A percentile compares a stretch with the other conserved stretches of the same genome.
phyloP scores from a whole-genome alignment of 2,797 vertebrate genomes.

The Hirundo rustica region DNA sequence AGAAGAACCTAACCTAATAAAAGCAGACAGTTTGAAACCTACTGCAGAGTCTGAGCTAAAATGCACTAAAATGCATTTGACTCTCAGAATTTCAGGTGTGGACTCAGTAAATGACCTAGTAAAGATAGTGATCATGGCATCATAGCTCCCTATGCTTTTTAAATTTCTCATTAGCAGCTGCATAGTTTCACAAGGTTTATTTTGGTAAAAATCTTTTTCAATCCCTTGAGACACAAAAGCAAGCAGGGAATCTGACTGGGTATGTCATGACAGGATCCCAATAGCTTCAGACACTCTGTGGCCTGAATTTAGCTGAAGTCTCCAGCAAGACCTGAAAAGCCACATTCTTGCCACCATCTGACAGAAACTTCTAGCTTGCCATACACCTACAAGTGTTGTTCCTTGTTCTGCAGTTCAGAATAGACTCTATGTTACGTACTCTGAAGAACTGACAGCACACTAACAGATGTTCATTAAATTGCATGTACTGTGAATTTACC shows the following conservation, averaged over 20 bases:
- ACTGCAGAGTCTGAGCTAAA: background rate
- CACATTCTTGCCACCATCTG: slow-evolving; percentile 43
- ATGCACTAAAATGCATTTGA: background rate
- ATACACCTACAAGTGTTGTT: slow-evolving; percentile 21
- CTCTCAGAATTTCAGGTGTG: background rate
- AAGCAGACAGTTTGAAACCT: background rate
- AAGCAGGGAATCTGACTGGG: slow-evolving; percentile 16
- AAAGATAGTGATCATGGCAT: slow-evolving; percentile 26
- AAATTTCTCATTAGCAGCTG: slow-evolving; percentile 40
- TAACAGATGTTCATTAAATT: background rate
- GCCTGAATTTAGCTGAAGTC: slow-evolving; percentile 11
- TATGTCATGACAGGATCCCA: slow-evolving; percentile 1
- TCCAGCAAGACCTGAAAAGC: slow-evolving; percentile 39
- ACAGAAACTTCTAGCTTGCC: slow-evolving; percentile 9
- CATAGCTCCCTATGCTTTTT: slow-evolving; percentile 41
- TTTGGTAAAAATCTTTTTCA: slow-evolving; percentile 37
- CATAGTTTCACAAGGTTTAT: slow-evolving; percentile 41
- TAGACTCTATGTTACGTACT: background rate
- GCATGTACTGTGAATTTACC: background rate
- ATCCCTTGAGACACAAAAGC: slow-evolving; percentile 19
- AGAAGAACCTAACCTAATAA: background rate
- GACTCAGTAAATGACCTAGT: background rate
- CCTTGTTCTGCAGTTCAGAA: background rate
- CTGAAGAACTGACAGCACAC: background rate
- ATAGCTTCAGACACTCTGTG: background rate